Conservation (phyloP, 2,113 vertebrate genomes). For the Lipotes vexillifer region DNA sequence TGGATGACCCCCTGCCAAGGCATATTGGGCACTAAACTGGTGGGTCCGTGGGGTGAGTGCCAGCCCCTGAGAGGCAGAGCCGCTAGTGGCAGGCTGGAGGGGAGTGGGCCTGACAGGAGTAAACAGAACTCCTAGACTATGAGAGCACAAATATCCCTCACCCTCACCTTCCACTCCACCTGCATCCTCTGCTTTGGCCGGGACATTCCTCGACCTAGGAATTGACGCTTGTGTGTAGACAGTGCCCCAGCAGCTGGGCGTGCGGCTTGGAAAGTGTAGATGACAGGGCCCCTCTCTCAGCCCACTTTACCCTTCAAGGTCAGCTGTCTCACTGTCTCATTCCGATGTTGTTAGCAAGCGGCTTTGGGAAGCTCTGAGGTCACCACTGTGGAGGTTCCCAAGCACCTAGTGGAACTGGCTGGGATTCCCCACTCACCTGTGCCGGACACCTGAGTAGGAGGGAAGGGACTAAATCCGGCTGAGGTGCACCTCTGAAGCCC, state of each 20-base stretch:
- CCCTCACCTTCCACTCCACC: not conserved
- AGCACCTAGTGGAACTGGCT: constrained; percentile 55
- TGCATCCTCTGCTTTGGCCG: not conserved
- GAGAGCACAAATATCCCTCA: not conserved
- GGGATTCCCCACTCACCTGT: constrained; percentile 40
- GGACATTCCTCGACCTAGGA: not conserved
- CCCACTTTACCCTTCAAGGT: not conserved
- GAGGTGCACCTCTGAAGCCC: not conserved
- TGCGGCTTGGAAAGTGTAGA: not conserved
- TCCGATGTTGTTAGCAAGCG: constrained; percentile 52
- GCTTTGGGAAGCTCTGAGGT: constrained; percentile 63
- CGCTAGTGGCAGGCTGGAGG: not conserved
- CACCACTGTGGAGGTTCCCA: not conserved
- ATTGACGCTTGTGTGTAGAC: not conserved
- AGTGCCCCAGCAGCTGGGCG: not conserved
- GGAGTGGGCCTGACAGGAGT: not conserved
- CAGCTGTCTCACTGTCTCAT: constrained; percentile 9
- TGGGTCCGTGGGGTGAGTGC: not conserved
- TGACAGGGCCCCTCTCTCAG: not conserved
- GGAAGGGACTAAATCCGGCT: not conserved
- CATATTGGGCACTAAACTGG: not conserved
- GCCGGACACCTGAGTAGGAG: not conserved
- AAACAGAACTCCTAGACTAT: not conserved
- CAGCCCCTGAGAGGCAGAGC: not conserved
- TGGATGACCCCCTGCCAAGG: not conserved